Evolutionary conservation across 1,140 invertebrate genomes (phyloP).

Genomic region (Drosophila triauraria): DNA sequence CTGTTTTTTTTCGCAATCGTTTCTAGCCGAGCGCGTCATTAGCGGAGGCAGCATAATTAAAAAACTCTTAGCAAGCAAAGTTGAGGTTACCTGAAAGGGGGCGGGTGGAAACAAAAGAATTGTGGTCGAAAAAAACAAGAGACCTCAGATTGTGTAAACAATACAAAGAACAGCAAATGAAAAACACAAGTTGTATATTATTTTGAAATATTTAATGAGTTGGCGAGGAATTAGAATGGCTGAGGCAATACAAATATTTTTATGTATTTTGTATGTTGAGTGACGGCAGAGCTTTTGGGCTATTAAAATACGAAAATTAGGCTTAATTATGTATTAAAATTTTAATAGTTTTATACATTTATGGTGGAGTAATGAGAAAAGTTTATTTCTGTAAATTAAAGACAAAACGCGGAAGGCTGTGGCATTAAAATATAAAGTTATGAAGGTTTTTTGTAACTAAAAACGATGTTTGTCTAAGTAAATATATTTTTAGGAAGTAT

Average conservation of each 20-base stretch:
- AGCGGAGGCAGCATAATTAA: slow-evolving; percentile 65
- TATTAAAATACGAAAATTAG: slow-evolving; percentile 20
- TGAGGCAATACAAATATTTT: slow-evolving; percentile 8
- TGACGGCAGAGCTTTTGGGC: background rate
- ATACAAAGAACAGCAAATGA: slow-evolving; percentile 30
- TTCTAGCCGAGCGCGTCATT: slow-evolving; percentile 57
- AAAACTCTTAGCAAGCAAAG: slow-evolving; percentile 60
- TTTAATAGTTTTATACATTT: slow-evolving; percentile 12
- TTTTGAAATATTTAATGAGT: slow-evolving; percentile 67
- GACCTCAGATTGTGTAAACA: slow-evolving; percentile 44
- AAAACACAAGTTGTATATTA: slow-evolving; percentile 57
- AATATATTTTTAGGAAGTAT: background rate
- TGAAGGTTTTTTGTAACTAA: background rate
- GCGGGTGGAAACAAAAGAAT: slow-evolving; percentile 62
- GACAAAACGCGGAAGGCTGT: background rate
- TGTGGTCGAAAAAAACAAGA: slow-evolving; percentile 57
- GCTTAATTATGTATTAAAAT: slow-evolving; percentile 11
- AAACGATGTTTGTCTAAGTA: background rate
- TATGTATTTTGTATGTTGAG: slow-evolving; percentile 4
- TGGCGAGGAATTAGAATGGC: slow-evolving; percentile 50
- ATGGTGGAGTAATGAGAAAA: background rate
- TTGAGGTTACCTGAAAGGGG: background rate
- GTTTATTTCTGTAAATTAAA: background rate
- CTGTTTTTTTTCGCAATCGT: slow-evolving; percentile 56
- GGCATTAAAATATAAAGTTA: no score